These are phyloP conservation scores for Drosophila equinoxialis DNA, from an alignment of 1,140 invertebrate species.

Conservation along the genomic window DNA sequence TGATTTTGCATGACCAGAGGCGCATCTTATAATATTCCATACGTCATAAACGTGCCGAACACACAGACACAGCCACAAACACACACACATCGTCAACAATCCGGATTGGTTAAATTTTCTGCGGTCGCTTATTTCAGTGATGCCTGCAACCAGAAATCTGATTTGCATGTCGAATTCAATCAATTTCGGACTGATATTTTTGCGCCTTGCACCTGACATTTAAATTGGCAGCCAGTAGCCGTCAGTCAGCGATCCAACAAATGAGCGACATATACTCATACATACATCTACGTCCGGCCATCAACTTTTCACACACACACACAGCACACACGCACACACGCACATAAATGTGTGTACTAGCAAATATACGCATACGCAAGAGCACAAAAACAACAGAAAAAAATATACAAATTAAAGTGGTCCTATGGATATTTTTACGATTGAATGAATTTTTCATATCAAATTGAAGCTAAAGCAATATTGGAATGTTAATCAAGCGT, in stretches of 20 bases:
- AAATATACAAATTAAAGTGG: background rate
- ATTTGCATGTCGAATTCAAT: constrained; percentile 20
- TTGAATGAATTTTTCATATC: background rate
- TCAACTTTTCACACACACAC: background rate
- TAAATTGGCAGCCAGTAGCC: constrained; percentile 19
- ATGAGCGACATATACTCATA: constrained; percentile 8
- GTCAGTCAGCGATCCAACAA: constrained; percentile 17
- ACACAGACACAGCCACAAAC: background rate
- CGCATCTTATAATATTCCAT: background rate
- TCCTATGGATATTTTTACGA: background rate
- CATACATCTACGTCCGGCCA: background rate
- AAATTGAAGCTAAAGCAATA: background rate
- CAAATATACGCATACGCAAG: background rate
- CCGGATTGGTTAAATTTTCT: constrained; percentile 11
- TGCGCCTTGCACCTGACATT: constrained; percentile 21
- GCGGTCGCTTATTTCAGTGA: constrained; percentile 4
- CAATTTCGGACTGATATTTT: constrained; percentile 13
- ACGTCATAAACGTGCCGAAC: background rate
- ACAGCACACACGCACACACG: background rate
- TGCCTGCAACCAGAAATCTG: constrained; percentile 7
- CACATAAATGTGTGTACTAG: background rate
- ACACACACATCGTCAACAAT: background rate
- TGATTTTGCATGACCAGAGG: background rate
- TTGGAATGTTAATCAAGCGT: background rate
- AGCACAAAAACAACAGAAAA: background rate